A percentile compares a stretch with the other conserved stretches of the same genome.
phyloP scores from a whole-genome alignment of 1,140 invertebrate genomes.

The Pseudomyrmex flavicornis region DNA sequence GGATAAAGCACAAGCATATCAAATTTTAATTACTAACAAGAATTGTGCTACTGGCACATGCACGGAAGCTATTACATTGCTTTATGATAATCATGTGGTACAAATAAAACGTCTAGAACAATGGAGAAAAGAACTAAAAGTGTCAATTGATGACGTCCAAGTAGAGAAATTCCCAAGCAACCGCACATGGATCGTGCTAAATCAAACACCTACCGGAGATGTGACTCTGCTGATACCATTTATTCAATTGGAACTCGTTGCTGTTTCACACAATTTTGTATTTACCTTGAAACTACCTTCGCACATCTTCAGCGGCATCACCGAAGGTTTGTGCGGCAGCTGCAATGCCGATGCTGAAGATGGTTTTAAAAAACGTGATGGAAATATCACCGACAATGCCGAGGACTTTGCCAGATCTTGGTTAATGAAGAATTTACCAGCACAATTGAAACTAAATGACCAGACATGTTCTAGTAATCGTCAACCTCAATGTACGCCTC shows the following conservation, averaged over 20 bases:
- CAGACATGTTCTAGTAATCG: conserved; percentile 73
- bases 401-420: conserved; percentile 88
- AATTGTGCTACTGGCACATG: conserved; percentile 87
- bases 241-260: conserved; percentile 81
- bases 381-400: conserved; percentile 75
- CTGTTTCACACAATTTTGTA: conserved; percentile 84
- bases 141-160: conserved; percentile 79
- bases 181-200: conserved; percentile 81
- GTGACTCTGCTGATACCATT: conserved; percentile 81
- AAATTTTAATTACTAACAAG: conserved; percentile 88
- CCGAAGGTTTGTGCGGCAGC: conserved; percentile 92
- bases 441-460: conserved; percentile 63
- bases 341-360: conserved; percentile 89
- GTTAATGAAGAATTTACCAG: conserved; percentile 85
- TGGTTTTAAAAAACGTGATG: conserved; percentile 87
- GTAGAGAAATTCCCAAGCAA: conserved; percentile 79
- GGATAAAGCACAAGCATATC: conserved; percentile 87
- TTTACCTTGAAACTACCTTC: conserved; percentile 89
- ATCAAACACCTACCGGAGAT: conserved; percentile 78
- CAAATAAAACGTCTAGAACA: conserved; percentile 83
- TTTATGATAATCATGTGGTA: conserved; percentile 88
- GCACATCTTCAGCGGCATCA: conserved; percentile 89
- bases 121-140: background rate
- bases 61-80: conserved; percentile 87
- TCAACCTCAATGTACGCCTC: conserved; percentile 82